Percentiles rank a stretch among this genome's conserved stretches.
Evolutionary conservation across 1,140 invertebrate genomes (phyloP).

Genomic region (Drosophila kurseongensis): DNA sequence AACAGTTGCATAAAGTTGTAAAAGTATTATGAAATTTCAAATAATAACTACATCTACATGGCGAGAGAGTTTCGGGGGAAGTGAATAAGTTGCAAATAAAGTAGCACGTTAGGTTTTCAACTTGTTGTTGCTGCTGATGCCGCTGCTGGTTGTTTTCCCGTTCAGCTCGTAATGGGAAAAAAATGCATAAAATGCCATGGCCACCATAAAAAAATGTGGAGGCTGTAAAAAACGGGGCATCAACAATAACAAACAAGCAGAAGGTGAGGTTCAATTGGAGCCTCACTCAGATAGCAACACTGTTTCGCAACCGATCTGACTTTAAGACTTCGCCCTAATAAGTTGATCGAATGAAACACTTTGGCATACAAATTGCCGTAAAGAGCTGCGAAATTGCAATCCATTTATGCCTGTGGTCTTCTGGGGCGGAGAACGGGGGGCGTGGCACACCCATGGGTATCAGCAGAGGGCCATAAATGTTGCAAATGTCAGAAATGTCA

Average conservation of each 20-base stretch:
- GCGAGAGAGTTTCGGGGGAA: conserved; percentile 25
- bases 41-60: conserved; percentile 78
- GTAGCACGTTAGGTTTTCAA: conserved; percentile 52
- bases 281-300: background rate
- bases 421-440: background rate
- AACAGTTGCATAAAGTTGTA: conserved; percentile 82
- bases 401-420: conserved; percentile 45
- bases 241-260: conserved; percentile 39
- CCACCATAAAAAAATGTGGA: conserved; percentile 69
- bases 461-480: conserved; percentile 75
- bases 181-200: conserved; percentile 69
- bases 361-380: conserved; percentile 49
- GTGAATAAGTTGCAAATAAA: conserved; percentile 76
- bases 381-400: conserved; percentile 56
- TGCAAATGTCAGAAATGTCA: conserved; percentile 80
- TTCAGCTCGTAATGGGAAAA: conserved; percentile 49
- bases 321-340: conserved; percentile 13
- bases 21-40: conserved; percentile 82
- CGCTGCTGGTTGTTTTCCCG: conserved; percentile 26
- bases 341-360: conserved; percentile 35
- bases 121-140: conserved; percentile 28
- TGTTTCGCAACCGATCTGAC: conserved; percentile 11
- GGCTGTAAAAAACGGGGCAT: conserved; percentile 53
- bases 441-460: conserved; percentile 31
- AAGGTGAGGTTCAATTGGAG: conserved; percentile 24